Conservation (phyloP, 2,113 vertebrate species). For the Orthonyx spaldingii region DNA sequence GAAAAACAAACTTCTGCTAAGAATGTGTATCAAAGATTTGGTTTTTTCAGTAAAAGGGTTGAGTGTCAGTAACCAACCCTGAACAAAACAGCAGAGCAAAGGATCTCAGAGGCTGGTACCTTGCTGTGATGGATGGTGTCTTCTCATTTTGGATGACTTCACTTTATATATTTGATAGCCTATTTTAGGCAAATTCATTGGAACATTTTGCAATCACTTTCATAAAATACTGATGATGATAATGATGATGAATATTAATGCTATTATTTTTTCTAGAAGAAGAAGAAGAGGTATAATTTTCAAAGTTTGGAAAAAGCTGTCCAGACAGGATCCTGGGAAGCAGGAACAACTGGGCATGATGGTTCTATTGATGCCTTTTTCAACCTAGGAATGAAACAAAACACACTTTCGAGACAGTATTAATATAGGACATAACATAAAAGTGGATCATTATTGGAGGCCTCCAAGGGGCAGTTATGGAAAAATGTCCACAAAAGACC, state of each 20-base stretch:
- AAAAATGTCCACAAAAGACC: too few relatives aligned
- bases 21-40: not conserved
- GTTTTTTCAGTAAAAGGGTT: not conserved
- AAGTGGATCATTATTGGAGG: too few relatives aligned
- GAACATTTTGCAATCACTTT: not conserved
- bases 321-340: not conserved
- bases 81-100: not conserved
- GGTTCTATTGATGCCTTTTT: too few relatives aligned
- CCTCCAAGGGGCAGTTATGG: too few relatives aligned
- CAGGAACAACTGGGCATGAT: not conserved
- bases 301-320: not conserved
- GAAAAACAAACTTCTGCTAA: not conserved
- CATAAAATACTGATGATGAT: not conserved
- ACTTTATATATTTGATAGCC: not conserved
- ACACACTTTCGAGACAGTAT: too few relatives aligned
- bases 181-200: not conserved
- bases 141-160: not conserved
- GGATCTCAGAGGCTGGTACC: not conserved
- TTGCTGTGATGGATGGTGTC: not conserved
- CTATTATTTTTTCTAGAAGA: not conserved
- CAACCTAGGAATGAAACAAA: too few relatives aligned
- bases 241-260: not conserved
- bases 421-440: too few relatives aligned
- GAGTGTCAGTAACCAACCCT: not conserved
- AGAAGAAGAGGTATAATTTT: not conserved